Base-by-base conservation (phyloP, 2,797 vertebrate genomes). In the Notoglanidium macrostoma region DNA sequence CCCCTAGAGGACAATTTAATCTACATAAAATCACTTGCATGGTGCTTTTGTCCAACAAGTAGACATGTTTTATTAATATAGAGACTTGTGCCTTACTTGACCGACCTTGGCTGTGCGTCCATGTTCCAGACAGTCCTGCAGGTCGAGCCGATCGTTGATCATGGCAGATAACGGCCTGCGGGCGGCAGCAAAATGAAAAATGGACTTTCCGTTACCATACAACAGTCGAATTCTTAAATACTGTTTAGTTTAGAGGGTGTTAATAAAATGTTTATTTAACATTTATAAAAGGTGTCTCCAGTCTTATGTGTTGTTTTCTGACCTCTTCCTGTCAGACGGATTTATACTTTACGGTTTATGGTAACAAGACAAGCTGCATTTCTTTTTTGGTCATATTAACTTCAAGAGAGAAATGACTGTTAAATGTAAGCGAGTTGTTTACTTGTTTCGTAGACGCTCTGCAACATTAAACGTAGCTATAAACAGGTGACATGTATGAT, bases 91-190 rank as follows among this genome's bases (percentile, higher is more conserved):
- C 7, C 80, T 83, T 26, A 82, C 57, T 46, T 67, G 54, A 94
- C 92, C 92, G 94, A 98, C 97, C 97, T 97, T 98, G 55, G 97
- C 97, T 90, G 95, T 97, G 89, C 97, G 96, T 80, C 96, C 97
- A 83, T 97, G 97, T 89, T 98, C 97, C 78, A 98, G 93, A 92
- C 97, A 98, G 90, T 97, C 97, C 89, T 98, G 97, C 70, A 98
- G 94, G 87, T 98, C 97, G 87, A 98, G 95, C 84, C 91, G 97
- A 93, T 98, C 97, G n/a, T 96, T 96, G 35, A 88, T 91, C 93
- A 97, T 97, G 76, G 97, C 93, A 70, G 96, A 84, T 91, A 98
- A 87, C 0, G 97, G 97, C 94, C 97, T 98, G 89, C 84, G 8
- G 78, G 68, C 74, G 21, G 72, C 17, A 86, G 5, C 63, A 63